Evolutionary conservation across 2,797 vertebrate species (phyloP).

Genomic region (Cynopterus sphinx): DNA sequence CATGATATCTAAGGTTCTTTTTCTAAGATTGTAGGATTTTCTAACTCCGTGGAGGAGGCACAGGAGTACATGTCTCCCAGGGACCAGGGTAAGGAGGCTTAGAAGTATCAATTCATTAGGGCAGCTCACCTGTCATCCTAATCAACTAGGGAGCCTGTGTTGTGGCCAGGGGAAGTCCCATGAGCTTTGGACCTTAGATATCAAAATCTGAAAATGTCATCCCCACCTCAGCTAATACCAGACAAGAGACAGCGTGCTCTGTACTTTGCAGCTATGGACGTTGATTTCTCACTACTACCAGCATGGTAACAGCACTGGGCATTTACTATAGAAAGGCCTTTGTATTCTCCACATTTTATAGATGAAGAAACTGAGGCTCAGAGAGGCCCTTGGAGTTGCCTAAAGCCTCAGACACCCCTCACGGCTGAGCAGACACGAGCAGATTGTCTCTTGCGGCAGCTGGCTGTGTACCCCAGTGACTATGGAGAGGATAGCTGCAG

Average conservation of each 20-base stretch:
- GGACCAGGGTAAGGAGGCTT: background rate
- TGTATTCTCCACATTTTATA: background rate
- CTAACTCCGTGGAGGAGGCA: background rate
- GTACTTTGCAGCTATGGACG: rapidly evolving
- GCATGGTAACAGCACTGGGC: background rate
- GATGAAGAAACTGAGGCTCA: background rate
- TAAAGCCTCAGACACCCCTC: background rate
- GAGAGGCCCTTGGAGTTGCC: background rate
- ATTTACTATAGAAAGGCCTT: background rate
- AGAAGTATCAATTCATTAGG: background rate
- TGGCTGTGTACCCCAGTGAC: slow-evolving; percentile 22
- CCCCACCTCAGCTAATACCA: background rate
- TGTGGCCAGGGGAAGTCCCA: background rate
- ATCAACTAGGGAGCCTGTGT: background rate
- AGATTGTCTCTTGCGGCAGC: background rate
- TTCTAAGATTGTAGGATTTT: background rate
- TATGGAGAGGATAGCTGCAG: slow-evolving; percentile 51
- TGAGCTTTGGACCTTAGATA: background rate
- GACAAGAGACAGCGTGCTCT: background rate
- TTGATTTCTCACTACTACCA: background rate
- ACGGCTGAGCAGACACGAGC: background rate
- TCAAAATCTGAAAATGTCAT: background rate
- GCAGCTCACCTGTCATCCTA: background rate
- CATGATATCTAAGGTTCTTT: background rate
- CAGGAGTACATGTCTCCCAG: background rate